Evolutionary conservation across 2,888 invertebrate species (phyloP).

Genomic region (Cheilosia soror): DNA sequence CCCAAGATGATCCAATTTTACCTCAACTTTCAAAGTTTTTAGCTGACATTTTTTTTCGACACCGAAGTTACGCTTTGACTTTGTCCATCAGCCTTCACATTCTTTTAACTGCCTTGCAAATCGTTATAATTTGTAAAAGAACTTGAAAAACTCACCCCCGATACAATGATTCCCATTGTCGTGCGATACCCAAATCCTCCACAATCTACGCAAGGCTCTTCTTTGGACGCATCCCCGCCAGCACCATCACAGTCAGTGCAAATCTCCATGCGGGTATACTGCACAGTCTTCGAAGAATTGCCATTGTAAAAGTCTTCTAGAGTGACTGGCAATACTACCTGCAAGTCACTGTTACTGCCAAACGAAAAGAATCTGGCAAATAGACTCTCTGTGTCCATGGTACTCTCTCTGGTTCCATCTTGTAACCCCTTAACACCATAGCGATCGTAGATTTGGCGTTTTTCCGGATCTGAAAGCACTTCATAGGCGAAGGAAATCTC

Average conservation of each 20-base stretch:
- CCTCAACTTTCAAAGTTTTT: too few relatives aligned
- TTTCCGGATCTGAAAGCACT: conserved; percentile 94
- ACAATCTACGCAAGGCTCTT: conserved; percentile 78
- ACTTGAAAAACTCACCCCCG: conserved; percentile 85
- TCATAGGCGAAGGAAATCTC: conserved; percentile 98
- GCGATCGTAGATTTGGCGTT: conserved; percentile 93
- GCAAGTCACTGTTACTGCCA: conserved; percentile 86
- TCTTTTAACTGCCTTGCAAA: background rate
- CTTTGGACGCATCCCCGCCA: conserved; percentile 80
- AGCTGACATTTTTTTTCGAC: too few relatives aligned
- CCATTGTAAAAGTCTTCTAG: conserved; percentile 96
- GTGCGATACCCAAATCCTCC: conserved; percentile 82
- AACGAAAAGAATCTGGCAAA: conserved; percentile 89
- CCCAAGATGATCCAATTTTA: too few relatives aligned
- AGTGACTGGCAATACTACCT: conserved; percentile 92
- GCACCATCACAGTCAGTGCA: conserved; percentile 81
- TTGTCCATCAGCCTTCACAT: background rate
- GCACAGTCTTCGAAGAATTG: conserved; percentile 86
- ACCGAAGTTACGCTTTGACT: background rate
- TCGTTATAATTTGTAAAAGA: background rate
- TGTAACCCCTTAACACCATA: conserved; percentile 95
- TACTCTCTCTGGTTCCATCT: conserved; percentile 87
- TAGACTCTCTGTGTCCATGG: conserved; percentile 86
- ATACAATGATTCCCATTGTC: conserved; percentile 83
- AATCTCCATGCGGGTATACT: conserved; percentile 80